Evolutionary conservation across 53 echinoderm and acorn worm genomes (phyloP), one percentile per base, ranked within the genome.

Genomic region (Hippasteria phrygiana): DNA sequence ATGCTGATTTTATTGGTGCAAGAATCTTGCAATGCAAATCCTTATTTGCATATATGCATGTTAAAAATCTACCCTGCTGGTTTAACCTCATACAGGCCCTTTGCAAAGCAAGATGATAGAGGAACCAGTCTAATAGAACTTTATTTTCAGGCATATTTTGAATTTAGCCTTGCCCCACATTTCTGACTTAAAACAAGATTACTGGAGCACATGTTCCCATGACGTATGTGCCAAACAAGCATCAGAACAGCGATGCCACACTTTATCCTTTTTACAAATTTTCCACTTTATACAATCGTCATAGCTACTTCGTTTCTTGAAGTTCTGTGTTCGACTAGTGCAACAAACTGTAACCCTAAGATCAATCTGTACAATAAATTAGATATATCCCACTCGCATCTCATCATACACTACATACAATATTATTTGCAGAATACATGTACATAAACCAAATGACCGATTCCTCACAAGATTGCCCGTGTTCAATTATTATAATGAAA

Each of bases 321-420:
- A 76, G 74, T 76, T 76, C 4, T 43, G 24, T 17, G 43, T n/a
- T 0, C 24, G 26, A 59, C 26, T 24, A 26, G 59, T 59, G 59
- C n/a, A 59, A 9, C 17, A 26, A 22, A 27, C 4, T 9, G 1
- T 31, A 50, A 50, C 37, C 37, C 79, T 59, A 55, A 34, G 37
- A 56, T n/a, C 36, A 41, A 14, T 63, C 43, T 81, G 41, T 81
- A 81, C 65, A 81, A 81, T 81, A 81, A 81, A 81, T 81, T 81
- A 81, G 65, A 81, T 70, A 81, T 63, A 81, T 43, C 43, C 43
- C 28, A 29, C 31, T 3, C 28, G 65, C 45, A 28, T 81, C 66
- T 81, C 81, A 64, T 81, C 12, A 16, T 81, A 65, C 62, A 65
- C 81, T 81, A 81, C 64, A 64, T 81, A 81, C 81, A 81, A 35